Conservation (phyloP, 2,797 vertebrate genomes). For the Schizopygopsis pylzovi region DNA sequence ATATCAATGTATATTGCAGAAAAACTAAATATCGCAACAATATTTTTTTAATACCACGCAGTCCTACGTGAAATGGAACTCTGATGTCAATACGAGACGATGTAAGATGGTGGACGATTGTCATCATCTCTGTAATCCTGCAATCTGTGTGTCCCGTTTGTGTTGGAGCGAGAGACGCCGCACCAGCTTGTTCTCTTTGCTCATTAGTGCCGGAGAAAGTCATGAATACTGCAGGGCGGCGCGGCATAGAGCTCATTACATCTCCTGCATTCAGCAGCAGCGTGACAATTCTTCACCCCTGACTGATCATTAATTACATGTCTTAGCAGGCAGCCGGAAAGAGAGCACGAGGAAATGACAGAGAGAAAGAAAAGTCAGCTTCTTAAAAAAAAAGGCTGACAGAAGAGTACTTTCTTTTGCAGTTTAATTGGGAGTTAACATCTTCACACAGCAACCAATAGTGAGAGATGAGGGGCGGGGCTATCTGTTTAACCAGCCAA, state of each 20-base stretch:
- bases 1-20: background rate
- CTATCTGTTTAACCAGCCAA: background rate
- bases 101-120: background rate
- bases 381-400: background rate
- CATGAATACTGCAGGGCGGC: constrained; percentile 50
- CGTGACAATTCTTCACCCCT: constrained; percentile 61
- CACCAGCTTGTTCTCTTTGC: constrained; percentile 37
- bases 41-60: background rate
- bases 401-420: background rate
- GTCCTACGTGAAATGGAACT: background rate
- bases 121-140: constrained; percentile 20
- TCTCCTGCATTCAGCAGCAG: constrained; percentile 62
- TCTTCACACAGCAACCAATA: background rate
- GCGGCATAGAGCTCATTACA: constrained; percentile 56
- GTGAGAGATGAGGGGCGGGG: background rate
- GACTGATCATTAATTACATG: constrained; percentile 61
- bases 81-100: background rate
- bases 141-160: constrained; percentile 18
- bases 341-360: constrained; percentile 31
- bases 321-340: constrained; percentile 53
- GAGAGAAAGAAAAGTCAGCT: constrained; percentile 28
- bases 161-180: background rate
- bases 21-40: background rate
- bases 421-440: background rate
- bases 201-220: constrained; percentile 54